Evolutionary conservation across 92 coral and sea anemone genomes (phyloP).

Genomic region (Parazoanthus atlanticus): DNA sequence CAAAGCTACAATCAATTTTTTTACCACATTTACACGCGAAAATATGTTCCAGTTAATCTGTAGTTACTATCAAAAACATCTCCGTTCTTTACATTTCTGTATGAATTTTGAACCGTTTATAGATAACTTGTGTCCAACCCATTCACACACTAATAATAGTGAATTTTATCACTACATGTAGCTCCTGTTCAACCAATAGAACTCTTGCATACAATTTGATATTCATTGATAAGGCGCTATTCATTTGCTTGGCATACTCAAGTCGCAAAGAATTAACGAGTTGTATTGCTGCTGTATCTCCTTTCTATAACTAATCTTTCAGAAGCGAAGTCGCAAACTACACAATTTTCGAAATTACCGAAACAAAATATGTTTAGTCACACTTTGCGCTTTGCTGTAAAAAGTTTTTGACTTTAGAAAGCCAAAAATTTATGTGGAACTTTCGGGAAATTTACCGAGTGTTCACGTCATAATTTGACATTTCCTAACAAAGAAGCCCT

Average conservation of each 20-base stretch:
- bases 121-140: not conserved
- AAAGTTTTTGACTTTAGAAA: not conserved
- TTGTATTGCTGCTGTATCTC: not conserved
- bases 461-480: not conserved
- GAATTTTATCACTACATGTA: not conserved
- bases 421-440: not conserved
- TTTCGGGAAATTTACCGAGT: not conserved
- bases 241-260: not conserved
- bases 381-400: not conserved
- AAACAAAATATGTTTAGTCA: not conserved
- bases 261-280: not conserved
- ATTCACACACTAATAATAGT: too few relatives aligned
- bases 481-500: too few relatives aligned
- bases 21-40: too few relatives aligned
- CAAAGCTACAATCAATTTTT: not conserved
- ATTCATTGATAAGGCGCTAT: not conserved
- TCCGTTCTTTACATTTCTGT: too few relatives aligned
- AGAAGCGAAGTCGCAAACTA: not conserved
- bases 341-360: not conserved
- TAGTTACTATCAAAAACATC: too few relatives aligned
- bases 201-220: not conserved
- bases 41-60: too few relatives aligned
- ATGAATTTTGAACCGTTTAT: too few relatives aligned
- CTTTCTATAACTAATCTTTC: not conserved
- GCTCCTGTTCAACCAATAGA: not conserved